Conservation (phyloP, 2,888 invertebrate species). For the Drosophila quasianomalipes region DNA sequence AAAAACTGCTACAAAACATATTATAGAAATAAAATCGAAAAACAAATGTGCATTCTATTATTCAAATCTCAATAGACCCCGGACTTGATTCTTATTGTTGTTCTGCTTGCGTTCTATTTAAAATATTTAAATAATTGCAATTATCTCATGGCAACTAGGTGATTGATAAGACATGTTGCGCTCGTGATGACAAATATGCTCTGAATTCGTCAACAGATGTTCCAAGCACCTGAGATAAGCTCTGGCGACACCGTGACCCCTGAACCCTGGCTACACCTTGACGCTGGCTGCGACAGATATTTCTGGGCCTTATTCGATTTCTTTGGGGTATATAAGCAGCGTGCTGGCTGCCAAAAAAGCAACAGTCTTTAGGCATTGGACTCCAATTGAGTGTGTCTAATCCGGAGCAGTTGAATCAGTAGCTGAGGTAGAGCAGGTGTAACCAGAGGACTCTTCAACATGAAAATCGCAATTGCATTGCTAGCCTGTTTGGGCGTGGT, state of each 20-base stretch:
- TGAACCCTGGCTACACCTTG: conserved; percentile 11
- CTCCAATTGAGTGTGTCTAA: conserved; percentile 49
- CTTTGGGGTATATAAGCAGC: conserved; percentile 48
- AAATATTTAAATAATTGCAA: conserved; percentile 4
- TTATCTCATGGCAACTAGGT: conserved; percentile 38
- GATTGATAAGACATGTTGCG: conserved; percentile 42
- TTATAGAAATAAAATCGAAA: conserved; percentile 68
- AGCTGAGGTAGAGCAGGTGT: conserved; percentile 33
- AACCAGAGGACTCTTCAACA: conserved; percentile 44
- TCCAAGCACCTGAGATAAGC: conserved; percentile 52
- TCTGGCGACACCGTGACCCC: conserved; percentile 37
- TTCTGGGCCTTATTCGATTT: neutral
- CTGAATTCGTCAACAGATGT: conserved; percentile 36
- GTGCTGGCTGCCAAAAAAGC: conserved; percentile 13
- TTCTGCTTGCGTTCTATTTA: neutral
- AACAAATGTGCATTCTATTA: conserved; percentile 38
- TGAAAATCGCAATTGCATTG: conserved; percentile 79
- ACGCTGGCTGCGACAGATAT: conserved; percentile 7
- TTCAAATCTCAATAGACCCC: conserved; percentile 17
- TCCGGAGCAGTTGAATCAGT: conserved; percentile 62
- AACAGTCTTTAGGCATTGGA: conserved; percentile 80
- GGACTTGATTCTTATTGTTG: conserved; percentile 10
- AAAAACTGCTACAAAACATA: conserved; percentile 58
- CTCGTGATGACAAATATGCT: conserved; percentile 18
- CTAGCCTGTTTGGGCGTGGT: conserved; percentile 78